Base-by-base conservation (phyloP, 1,140 invertebrate genomes). In the Drosophila nikananu region DNA sequence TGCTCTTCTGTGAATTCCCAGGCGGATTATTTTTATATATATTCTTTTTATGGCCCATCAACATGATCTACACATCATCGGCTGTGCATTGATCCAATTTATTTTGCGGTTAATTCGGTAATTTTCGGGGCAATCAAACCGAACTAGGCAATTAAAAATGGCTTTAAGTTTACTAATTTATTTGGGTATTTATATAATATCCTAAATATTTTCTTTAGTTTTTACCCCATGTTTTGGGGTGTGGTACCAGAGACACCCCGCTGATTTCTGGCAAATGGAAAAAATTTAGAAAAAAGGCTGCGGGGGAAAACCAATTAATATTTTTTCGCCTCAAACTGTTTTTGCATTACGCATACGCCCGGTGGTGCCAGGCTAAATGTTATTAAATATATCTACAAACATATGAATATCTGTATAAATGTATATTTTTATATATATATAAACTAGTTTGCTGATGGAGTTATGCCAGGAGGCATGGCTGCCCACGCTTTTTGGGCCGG, bases 1-100 rank as follows among this genome's bases (percentile, higher is more conserved):
- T 21, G 27, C 44, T 65, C 37, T 30, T 59, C 48, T 10, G 51
- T 21, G 9, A 17, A 39, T 44, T 73, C 70, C 67, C 54, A 52
- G 30, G 37, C 46, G 30, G 37, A 37, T 52, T 61, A n/a, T 52
- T 15, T 0, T 30, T 49, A 17, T 49, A 17, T 12, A 17, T 51
- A 9, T 49, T 8, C 9, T 37, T 52, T 83, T 61, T 63, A 70
- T 60, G 70, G 71, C 42, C 74, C 49, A 55, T 71, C 46, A 71
- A 71, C 64, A 70, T 55, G 67, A 71, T 71, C 67, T 66, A 55
- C 67, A 61, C 55, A 41, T 60, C 68, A 48, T 83, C 35, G 63
- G 54, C 61, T 42, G 27, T 37, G 60, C 41, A 42, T 30, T 55
- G 77, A 81, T 83, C 44, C 81, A 81, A 84, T 84, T 83, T 64